Evolutionary conservation across 2,113 vertebrate genomes (phyloP).

Genomic region (Otis tarda): DNA sequence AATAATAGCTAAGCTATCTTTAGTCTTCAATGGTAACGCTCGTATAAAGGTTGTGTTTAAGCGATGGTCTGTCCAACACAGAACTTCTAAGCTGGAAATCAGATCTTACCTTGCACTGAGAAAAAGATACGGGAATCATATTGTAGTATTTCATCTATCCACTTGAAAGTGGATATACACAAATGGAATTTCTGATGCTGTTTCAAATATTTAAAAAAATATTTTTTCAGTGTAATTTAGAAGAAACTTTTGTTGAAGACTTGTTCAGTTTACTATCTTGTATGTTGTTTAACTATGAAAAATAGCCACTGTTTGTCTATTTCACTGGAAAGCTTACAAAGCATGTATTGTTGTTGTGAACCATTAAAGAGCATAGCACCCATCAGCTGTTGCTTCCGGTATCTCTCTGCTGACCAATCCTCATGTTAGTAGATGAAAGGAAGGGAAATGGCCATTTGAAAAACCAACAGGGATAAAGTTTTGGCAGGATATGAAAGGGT

Average conservation of each 20-base stretch:
- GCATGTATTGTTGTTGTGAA: not conserved
- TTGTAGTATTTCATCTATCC: not conserved
- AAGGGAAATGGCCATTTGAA: not conserved
- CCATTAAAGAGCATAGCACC: not conserved
- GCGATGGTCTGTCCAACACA: not conserved
- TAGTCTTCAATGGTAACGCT: not conserved
- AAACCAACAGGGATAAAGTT: not conserved
- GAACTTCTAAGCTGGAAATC: not conserved
- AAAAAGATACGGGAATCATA: not conserved
- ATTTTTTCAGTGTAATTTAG: not conserved
- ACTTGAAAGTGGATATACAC: not conserved
- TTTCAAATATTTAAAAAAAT: not conserved
- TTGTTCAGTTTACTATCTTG: not conserved
- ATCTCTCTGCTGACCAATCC: not conserved
- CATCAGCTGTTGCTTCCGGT: not conserved
- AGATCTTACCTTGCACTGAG: not conserved
- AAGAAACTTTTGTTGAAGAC: not conserved
- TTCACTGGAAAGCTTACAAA: not conserved
- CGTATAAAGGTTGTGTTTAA: not conserved
- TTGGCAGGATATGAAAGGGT: not conserved
- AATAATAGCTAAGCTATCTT: not conserved
- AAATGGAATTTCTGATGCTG: not conserved
- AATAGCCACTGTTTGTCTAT: not conserved
- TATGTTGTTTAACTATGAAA: not conserved
- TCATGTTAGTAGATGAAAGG: not conserved